phyloP scores from a whole-genome alignment of 2,888 invertebrate genomes.

The Xestoiulus laeticollis region DNA sequence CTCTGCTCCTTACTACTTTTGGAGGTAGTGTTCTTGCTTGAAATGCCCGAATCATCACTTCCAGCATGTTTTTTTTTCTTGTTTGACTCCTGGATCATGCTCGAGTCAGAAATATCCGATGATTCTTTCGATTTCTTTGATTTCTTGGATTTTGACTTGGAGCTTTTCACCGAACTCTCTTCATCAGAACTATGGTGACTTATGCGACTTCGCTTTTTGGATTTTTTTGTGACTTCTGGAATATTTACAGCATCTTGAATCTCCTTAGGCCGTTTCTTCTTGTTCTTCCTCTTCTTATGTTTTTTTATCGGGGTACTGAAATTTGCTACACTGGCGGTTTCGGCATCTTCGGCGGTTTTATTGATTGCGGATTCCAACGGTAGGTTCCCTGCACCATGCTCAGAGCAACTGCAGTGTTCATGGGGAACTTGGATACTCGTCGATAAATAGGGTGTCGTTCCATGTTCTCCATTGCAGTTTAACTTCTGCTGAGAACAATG shows the following conservation, averaged over 20 bases:
- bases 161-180: background rate
- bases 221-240: background rate
- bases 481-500: background rate
- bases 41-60: background rate
- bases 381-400: background rate
- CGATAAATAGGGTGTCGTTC: background rate
- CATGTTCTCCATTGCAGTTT: background rate
- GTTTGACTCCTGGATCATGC: background rate
- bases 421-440: background rate
- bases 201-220: background rate
- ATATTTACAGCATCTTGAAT: background rate
- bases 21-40: background rate
- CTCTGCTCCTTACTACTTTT: background rate
- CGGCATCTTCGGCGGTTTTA: background rate
- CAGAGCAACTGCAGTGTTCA: background rate
- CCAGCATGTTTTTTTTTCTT: background rate
- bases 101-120: background rate
- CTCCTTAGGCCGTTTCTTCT: background rate
- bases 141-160: background rate
- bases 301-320: background rate
- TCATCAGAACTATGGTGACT: background rate
- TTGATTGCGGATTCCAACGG: background rate
- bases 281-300: slow-evolving; percentile 24
- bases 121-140: background rate
- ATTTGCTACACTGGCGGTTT: background rate